Evolutionary conservation across 2,888 invertebrate genomes (phyloP), one percentile per base, ranked within the genome.

Genomic region (Drosophila putrida): DNA sequence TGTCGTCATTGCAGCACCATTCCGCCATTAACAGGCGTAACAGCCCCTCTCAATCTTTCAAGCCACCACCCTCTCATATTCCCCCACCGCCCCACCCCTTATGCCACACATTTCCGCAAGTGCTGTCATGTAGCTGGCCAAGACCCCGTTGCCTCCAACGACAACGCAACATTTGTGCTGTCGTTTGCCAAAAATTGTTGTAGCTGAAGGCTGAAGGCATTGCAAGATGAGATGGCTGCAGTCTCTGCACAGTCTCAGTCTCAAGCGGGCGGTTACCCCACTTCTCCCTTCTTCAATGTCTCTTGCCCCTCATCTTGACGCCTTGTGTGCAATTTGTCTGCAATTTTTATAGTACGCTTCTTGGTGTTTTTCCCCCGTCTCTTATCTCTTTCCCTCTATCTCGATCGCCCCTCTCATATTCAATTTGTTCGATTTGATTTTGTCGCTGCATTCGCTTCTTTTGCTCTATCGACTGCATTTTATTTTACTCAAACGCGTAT

Each of bases 261-360:
- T 13, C 36, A 38, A 20, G 41, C 20, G 54, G 33, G 25, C 43
- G 20, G 57, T 46, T 28, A 27, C 15, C 15, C 4, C 3, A n/a
- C 20, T 2, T 20, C 27, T 4, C 0, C 31, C 31, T n/a, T n/a
- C n/a, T 13, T 3, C 20, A 4, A 0, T 25, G 0, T n/a, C 10
- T 15, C n/a, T 6, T 11, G n/a, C 25, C 13, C 43, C 51, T 63
- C 63, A 72, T 44, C 75, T 75, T 78, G 73, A 80, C 72, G 79
- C 77, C 85, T 74, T 74, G 80, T 76, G 87, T 82, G 87, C 87
- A 85, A 86, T 87, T 87, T 86, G 86, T 86, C 83, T 87, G 85
- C 74, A 66, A 73, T 85, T 87, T 82, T 86, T 86, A 85, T 80
- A 71, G 69, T 68, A 47, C 66, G 49, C 62, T 65, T 69, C 57